Conservation (phyloP, 2,888 invertebrate species). For the Xestia rhomboidea region DNA sequence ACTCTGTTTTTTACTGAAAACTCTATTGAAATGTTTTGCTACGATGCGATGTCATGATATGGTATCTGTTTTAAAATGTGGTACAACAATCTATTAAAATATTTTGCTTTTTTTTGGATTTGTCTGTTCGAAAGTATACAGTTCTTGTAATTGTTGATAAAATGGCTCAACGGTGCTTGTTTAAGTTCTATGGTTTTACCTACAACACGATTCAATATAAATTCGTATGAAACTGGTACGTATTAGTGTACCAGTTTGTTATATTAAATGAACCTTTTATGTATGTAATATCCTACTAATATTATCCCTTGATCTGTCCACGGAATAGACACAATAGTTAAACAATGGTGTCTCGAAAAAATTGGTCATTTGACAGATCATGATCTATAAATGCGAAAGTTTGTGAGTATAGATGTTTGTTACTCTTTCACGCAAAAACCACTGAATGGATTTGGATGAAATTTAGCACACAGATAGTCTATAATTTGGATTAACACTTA, state of each 20-base stretch:
- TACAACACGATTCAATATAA: neutral
- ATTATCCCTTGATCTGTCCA: no score
- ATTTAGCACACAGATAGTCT: no score
- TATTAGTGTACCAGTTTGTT: neutral
- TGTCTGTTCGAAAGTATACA: neutral
- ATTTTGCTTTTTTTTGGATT: conserved; percentile 9
- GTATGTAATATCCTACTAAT: no score
- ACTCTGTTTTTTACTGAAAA: neutral
- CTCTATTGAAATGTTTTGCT: conserved; percentile 4
- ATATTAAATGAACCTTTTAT: neutral
- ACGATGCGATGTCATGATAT: neutral
- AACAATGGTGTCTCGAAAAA: no score
- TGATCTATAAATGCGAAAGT: no score
- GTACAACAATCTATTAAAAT: neutral
- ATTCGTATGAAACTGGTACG: neutral
- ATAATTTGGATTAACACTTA: no score
- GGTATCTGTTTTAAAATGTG: conserved; percentile 8
- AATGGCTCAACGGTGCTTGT: neutral
- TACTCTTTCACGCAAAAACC: no score
- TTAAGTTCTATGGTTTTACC: neutral
- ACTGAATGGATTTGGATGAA: no score
- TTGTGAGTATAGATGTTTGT: no score
- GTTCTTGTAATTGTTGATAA: neutral
- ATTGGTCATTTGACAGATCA: no score
- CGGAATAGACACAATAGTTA: no score